phyloP scores from a whole-genome alignment of 2,113 vertebrate genomes.

The Sceloporus undulatus region DNA sequence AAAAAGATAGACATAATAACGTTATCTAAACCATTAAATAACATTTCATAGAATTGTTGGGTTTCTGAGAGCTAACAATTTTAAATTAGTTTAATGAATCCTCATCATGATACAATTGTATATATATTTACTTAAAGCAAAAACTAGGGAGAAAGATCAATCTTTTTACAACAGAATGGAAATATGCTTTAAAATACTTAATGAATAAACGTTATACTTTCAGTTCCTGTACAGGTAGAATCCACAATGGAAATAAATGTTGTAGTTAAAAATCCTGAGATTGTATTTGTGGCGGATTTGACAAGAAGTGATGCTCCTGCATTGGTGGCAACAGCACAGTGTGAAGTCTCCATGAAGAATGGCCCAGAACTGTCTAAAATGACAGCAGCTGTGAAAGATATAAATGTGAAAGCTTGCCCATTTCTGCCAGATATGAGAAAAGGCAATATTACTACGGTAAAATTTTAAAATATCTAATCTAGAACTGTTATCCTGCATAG shows the following conservation, averaged over 20 bases:
- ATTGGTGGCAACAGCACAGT: slow-evolving; percentile 92
- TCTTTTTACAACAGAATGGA: neutral
- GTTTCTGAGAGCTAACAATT: neutral
- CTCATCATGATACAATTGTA: too few species aligned
- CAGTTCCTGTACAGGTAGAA: slow-evolving; percentile 75
- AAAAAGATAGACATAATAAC: neutral
- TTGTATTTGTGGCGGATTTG: slow-evolving; percentile 97
- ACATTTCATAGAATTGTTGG: neutral
- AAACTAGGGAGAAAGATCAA: neutral
- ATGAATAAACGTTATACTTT: slow-evolving; percentile 38
- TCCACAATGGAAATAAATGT: slow-evolving; percentile 88
- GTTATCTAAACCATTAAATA: neutral
- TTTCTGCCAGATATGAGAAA: slow-evolving; percentile 88
- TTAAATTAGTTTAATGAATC: neutral
- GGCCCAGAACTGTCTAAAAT: slow-evolving; percentile 79
- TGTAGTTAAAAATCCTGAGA: slow-evolving; percentile 91
- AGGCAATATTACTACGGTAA: slow-evolving; percentile 88
- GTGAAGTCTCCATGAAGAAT: slow-evolving; percentile 86
- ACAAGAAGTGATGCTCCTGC: slow-evolving; percentile 91
- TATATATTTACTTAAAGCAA: slow-evolving; percentile 9
- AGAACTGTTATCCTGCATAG: neutral
- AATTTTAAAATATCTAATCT: slow-evolving; percentile 54
- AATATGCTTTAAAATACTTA: neutral
- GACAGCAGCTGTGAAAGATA: slow-evolving; percentile 88
- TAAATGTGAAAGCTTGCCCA: slow-evolving; percentile 92